Base-by-base conservation (phyloP, 2,888 invertebrate species). In the Horisme vitalbata region DNA sequence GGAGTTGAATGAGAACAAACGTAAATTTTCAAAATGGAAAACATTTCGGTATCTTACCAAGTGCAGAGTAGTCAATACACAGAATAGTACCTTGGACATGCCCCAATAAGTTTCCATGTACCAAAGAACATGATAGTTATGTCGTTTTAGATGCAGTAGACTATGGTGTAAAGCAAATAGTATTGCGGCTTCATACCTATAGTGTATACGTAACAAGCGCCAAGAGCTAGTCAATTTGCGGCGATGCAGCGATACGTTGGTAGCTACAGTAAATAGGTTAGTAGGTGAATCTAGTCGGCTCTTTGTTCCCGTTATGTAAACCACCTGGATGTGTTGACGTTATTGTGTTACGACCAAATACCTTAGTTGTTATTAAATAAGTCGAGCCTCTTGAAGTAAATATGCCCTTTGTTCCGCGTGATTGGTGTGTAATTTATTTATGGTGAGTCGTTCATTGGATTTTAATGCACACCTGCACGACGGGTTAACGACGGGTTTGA, bases 211-310 rank as follows among this genome's bases (percentile, higher is more conserved):
- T 38, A 45, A 23, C 27, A 37, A 20, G 12, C 24, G 18, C 26
- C 26, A 37, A 49, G 41, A 61, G 55, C 59, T 30, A 66, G 61
- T 63, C 61, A 65, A 68, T 63, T 71, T 61, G 63, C 53, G 48
- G 53, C 48, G 50, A 59, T 53, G 59, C 56, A 44, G 46, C 48
- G 45, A 21, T 38, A 45, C 34, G 28, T n/a, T n/a, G n/a, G n/a
- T 15, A 23, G 46, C 38, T 36, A n/a, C n/a, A n/a, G n/a, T n/a
- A 59, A 47, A 58, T 75, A 60, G 75, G 73, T 75, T 63, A 75
- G 63, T 74, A 57, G 75, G 76, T 73, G 71, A 74, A 66, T 62
- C 64, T 59, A 57, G 47, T 27, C 36, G 9, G 41, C 63, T 61
- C 68, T 68, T 71, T 68, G 66, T 68, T 65, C 44, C 58, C 54